Evolutionary conservation across 2,888 invertebrate species (phyloP), one percentile per base, ranked within the genome.

Genomic region (Anagyrus pseudococci): DNA sequence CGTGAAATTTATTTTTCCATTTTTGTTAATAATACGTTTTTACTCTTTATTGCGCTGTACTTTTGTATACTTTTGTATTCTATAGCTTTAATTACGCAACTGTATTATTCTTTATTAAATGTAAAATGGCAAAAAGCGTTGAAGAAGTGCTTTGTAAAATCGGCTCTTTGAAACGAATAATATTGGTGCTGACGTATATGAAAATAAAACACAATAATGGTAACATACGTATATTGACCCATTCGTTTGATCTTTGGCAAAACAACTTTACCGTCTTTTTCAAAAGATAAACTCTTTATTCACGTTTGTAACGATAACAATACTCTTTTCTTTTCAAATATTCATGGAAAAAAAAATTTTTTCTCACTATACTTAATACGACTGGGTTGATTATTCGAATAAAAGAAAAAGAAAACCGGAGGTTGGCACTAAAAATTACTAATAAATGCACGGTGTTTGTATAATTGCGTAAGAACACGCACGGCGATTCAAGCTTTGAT

Each of bases 391-490:
- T 60, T 26, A 8, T 54, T 26, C 20, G 10, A 15, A 15, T 37
- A 15, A 33, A 20, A 46, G 41, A 20, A n/a, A 26, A 17, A 44
- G n/a, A 26, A 23, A 49, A 22, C 41, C 15, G 19, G 41, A 54
- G 23, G 20, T 29, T 60, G 33, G 54, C 47, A 60, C 60, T 47
- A 47, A 26, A 60, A 44, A 43, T 55, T 25, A 57, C 50, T 62
- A 62, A 62, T 61, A 62, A 33, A 10, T 62, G 62, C 56, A 62
- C 52, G 56, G 56, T 62, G 46, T 57, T 57, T 57, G 62, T 52
- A 15, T 50, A 54, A 41, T 55, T 37, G 23, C 19, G 40, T 10
- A 53, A 40, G 20, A 20, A 33, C n/a, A n/a, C n/a, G n/a, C n/a
- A n/a, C n/a, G n/a, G n/a, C 29, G 26, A 29, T 29, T 20, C 13